A percentile compares a stretch with the other conserved stretches of the same genome.
These are phyloP conservation scores for Pseudomyrmex dendroicus DNA, from an alignment of 1,140 invertebrate genomes.

Conservation along the genomic window DNA sequence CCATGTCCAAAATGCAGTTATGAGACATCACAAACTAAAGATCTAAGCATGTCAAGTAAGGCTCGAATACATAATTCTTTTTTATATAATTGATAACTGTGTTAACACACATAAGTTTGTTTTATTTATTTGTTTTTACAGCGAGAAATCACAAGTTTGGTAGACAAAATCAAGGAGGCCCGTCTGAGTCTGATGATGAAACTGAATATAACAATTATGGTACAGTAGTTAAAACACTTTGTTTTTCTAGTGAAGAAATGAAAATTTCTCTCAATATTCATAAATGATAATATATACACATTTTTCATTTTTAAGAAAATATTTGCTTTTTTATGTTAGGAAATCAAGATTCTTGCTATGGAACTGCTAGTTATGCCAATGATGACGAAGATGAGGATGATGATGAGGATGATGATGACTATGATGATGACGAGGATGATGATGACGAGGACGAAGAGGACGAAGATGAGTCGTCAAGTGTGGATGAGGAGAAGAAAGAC, in stretches of 20 bases:
- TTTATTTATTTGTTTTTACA: conserved; percentile 78
- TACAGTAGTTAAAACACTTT: conserved; percentile 53
- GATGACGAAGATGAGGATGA: conserved; percentile 86
- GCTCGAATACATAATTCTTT: conserved; percentile 55
- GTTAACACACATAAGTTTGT: not conserved
- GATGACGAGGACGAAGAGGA: conserved; percentile 84
- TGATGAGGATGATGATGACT: conserved; percentile 84
- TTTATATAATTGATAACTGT: not conserved
- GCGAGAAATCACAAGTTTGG: conserved; percentile 93
- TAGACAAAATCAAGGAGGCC: conserved; percentile 89
- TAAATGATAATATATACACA: not conserved
- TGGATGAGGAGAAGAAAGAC: conserved; percentile 57
- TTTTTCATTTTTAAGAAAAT: conserved; percentile 12
- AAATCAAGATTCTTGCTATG: conserved; percentile 79
- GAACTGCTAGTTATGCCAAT: conserved; percentile 84
- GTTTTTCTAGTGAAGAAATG: not conserved
- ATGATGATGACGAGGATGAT: conserved; percentile 84
- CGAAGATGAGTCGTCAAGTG: conserved; percentile 75
- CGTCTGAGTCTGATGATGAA: conserved; percentile 84
- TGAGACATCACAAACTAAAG: conserved; percentile 96
- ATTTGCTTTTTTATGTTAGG: conserved; percentile 45
- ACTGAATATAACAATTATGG: conserved; percentile 80
- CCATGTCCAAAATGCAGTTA: conserved; percentile 98
- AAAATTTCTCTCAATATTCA: not conserved
- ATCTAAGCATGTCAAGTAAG: conserved; percentile 98